Evolutionary conservation across 2,797 vertebrate species (phyloP), one percentile per base, ranked within the genome.

Genomic region (Cygnus olor): DNA sequence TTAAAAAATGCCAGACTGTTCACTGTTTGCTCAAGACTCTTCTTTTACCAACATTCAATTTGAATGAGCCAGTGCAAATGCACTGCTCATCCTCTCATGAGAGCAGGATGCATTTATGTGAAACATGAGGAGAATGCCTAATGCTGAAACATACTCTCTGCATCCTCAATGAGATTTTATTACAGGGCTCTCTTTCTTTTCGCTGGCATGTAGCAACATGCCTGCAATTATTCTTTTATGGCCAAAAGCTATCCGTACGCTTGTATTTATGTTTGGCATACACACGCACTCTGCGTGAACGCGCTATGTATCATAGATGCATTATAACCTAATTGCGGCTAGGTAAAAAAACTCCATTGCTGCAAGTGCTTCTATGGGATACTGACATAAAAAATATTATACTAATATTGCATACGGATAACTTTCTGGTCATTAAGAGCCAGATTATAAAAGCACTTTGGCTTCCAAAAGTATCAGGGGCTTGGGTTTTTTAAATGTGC

Each of bases 81-180:
- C 93, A 88, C 96, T 85, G 95, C 89, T 97, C 97, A 81, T 94
- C 94, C 93, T 93, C 97, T 97, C 97, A 69, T 69, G 95, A 98
- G 98, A 96, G 94, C 94, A 96, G 97, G 97, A 97, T 94, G 97
- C 98, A 92, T 98, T 98, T 96, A 97, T 97, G 97, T 97, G 98
- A 98, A 98, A 98, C 98, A 96, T 94, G 98, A 98, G 98, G 89
- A 98, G 98, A 98, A 98, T 97, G 96, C 95, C 94, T 98, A 97
- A 98, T 97, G 97, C 96, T 82, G 92, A 97, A 97, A 96, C 96
- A 89, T 92, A 96, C 96, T 95, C 97, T 96, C 97, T 96, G 98
- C 97, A 98, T 98, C 97, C 97, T 94, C 98, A 98, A 97, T 97
- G 97, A 98, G 98, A 96, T 98, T 98, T 97, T 96, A 93, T 98